Percentiles rank a stretch among this genome's conserved stretches.
Evolutionary conservation across 2,113 vertebrate genomes (phyloP).

Genomic region (Catharus fuscescens): DNA sequence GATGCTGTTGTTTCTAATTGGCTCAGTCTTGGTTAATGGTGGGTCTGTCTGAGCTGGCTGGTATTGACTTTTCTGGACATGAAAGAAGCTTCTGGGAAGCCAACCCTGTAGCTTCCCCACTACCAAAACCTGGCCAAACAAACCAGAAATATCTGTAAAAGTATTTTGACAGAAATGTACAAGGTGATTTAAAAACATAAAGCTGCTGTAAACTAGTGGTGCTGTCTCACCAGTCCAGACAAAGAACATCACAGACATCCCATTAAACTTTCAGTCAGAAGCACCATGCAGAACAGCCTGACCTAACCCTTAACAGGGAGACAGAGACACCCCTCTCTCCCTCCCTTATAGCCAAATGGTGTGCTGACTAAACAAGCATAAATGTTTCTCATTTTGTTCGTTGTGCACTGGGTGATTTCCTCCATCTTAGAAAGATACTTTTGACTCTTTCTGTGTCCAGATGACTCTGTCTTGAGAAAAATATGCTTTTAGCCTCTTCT

Average conservation of each 20-base stretch:
- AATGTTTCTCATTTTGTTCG: fast-evolving
- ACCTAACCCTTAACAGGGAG: background rate
- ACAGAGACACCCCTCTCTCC: background rate
- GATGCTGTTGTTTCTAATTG: background rate
- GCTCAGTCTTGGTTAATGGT: background rate
- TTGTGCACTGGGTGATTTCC: fast-evolving
- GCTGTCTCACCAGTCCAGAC: background rate
- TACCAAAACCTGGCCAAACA: background rate
- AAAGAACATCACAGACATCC: background rate
- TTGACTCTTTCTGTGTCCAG: background rate
- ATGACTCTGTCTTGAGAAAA: background rate
- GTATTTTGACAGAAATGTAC: background rate
- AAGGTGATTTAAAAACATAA: background rate
- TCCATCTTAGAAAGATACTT: background rate
- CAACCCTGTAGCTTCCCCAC: background rate
- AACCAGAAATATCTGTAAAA: background rate
- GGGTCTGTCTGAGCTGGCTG: fast-evolving
- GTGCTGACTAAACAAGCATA: background rate
- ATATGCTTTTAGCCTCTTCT: background rate
- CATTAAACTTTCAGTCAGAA: background rate
- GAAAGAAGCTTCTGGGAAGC: background rate
- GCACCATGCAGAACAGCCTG: background rate
- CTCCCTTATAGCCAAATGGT: background rate
- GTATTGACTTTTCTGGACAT: background rate
- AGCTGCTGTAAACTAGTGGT: background rate